Evolutionary conservation across 37 sponge, comb jelly and placozoan species (phyloP).

Genomic region (Sycon ciliatum): DNA sequence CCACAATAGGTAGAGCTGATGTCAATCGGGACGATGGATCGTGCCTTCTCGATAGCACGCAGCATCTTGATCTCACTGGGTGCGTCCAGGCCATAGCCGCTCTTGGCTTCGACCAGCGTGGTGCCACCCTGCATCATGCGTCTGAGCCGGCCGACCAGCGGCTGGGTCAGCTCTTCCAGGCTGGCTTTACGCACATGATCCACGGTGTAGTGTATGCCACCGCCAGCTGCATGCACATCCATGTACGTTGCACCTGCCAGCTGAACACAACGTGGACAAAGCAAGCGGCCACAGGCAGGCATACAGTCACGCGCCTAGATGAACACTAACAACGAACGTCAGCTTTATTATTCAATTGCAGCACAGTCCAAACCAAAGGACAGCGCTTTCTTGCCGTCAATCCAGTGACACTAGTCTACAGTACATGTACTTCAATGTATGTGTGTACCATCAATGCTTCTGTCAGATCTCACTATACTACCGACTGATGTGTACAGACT

Average conservation of each 20-base stretch:
- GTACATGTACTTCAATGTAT: not conserved
- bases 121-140: slow-evolving; percentile 75
- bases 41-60: slow-evolving; percentile 68
- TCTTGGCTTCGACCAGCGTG: slow-evolving; percentile 89
- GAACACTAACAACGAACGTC: not conserved
- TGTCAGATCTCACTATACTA: not conserved
- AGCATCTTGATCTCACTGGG: slow-evolving; percentile 88
- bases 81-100: slow-evolving; percentile 90
- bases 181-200: slow-evolving; percentile 51
- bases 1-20: slow-evolving; percentile 97
- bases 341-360: not conserved
- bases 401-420: not conserved
- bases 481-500: too few relatives aligned
- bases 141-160: slow-evolving; percentile 38
- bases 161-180: slow-evolving; percentile 49
- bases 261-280: slow-evolving; percentile 18
- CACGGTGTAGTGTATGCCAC: slow-evolving; percentile 91
- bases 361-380: not conserved
- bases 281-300: not conserved
- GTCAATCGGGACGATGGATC: slow-evolving; percentile 47
- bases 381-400: not conserved
- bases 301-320: not conserved
- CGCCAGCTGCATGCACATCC: slow-evolving; percentile 89
- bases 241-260: slow-evolving; percentile 90
- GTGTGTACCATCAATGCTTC: not conserved